Conservation (phyloP, 2,888 invertebrate species). For the Priapulus caudatus region DNA sequence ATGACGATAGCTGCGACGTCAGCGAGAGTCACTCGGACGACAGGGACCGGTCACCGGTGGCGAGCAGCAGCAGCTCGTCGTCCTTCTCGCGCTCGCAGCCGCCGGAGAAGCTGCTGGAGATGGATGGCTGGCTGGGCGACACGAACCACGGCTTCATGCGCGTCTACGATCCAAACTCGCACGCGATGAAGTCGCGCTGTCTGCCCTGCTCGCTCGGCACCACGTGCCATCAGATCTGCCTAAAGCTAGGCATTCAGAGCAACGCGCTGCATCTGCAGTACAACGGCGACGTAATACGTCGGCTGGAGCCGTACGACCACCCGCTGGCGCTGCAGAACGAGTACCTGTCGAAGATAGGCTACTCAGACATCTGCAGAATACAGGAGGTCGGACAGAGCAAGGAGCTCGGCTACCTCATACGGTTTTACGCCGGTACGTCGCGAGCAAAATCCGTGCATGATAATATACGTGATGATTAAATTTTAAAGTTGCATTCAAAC, state of each 20-base stretch:
- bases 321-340: slow-evolving; percentile 40
- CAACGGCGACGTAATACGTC: slow-evolving; percentile 36
- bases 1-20: no score
- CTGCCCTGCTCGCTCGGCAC: slow-evolving; percentile 37
- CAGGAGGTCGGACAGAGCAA: slow-evolving; percentile 36
- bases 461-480: neutral
- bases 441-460: no score
- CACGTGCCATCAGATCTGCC: slow-evolving; percentile 34
- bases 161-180: slow-evolving; percentile 15
- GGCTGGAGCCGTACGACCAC: slow-evolving; percentile 37
- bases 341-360: slow-evolving; percentile 36
- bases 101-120: neutral
- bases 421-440: slow-evolving; percentile 37
- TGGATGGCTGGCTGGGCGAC: slow-evolving; percentile 4
- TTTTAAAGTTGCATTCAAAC: no score
- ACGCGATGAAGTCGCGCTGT: slow-evolving; percentile 25
- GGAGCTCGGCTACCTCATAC: slow-evolving; percentile 35
- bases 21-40: no score
- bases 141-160: slow-evolving; percentile 18
- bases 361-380: slow-evolving; percentile 30
- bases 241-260: slow-evolving; percentile 31
- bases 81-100: no score
- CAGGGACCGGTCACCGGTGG: no score
- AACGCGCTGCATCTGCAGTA: slow-evolving; percentile 38
- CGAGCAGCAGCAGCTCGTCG: no score